Base-by-base conservation (phyloP, 2,797 vertebrate genomes). In the Euphonia xanthogaster region DNA sequence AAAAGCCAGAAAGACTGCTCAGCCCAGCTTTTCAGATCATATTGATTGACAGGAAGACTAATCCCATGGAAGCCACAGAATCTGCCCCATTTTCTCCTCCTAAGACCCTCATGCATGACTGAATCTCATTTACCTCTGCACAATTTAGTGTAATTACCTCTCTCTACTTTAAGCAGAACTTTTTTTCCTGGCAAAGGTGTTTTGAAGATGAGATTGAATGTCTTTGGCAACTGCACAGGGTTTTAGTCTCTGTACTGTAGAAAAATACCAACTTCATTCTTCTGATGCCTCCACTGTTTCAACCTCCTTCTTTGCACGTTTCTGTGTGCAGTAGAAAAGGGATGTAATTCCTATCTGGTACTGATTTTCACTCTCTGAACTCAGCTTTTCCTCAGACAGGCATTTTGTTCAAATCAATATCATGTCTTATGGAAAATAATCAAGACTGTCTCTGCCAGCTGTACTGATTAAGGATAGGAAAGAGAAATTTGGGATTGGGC, bases 61-160 rank as follows among this genome's bases (percentile, higher is more conserved):
- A 81, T 83, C 90, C 91, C 51, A 80, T 70, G 27, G 81, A 95
- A 94, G 88, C 58, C 58, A 81, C 70, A 73, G 68, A 88, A 78
- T 70, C 62, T 79, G 60, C 27, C 85, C 55, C 17, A 15, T 88
- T 93, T 94, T 92, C 55, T 73, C 70, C 55, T 77, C 72, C 44
- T 80, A 58, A 94, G 93, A 86, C 91, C 85, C 85, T 95, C 82
- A 67, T 80, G 87, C 90, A 77, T 40, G 68, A 78, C 66, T 91
- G 75, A 91, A 31, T 83, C 82, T 94, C 75, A 90, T 94, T 95
- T 94, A 90, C 85, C 65, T 94, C 75, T 58, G 72, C 42, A 90
- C 68, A 86, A 67, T 88, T 95, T 83, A 68, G 39, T 45, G 78
- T 93, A 94, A 94, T 93, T 94, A 33, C 45, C 50, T 68, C 61